Percentiles rank a stretch among this genome's conserved stretches.
Evolutionary conservation across 2,797 vertebrate genomes (phyloP).

Genomic region (Sebastiscus tertius): DNA sequence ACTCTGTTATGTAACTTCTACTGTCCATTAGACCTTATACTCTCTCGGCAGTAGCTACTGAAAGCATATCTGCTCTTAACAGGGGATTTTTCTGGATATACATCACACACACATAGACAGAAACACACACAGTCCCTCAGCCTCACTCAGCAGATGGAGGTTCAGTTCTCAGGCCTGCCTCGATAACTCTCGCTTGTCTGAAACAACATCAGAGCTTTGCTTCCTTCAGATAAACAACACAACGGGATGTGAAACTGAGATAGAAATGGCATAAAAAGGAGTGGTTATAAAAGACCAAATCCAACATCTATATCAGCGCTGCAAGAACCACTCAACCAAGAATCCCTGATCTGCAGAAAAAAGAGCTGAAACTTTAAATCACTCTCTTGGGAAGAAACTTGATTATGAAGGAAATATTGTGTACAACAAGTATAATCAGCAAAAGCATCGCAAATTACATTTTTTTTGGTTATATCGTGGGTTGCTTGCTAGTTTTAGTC

Average conservation of each 20-base stretch:
- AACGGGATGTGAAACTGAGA: neutral
- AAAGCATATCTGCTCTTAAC: slow-evolving; percentile 29
- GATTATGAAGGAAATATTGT: slow-evolving; percentile 14
- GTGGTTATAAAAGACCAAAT: neutral
- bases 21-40: slow-evolving; percentile 29
- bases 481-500: neutral
- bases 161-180: slow-evolving; percentile 23
- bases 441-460: neutral
- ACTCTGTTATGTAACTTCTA: slow-evolving; percentile 36
- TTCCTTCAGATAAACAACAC: neutral
- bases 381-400: neutral
- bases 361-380: neutral
- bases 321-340: neutral
- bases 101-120: slow-evolving; percentile 18
- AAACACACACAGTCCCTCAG: neutral
- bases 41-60: neutral
- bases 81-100: slow-evolving; percentile 49
- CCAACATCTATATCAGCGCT: neutral
- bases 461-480: neutral
- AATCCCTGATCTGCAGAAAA: slow-evolving; percentile 2
- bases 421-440: neutral
- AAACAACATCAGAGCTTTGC: slow-evolving; percentile 19
- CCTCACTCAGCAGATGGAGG: slow-evolving; percentile 31
- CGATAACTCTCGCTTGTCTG: slow-evolving; percentile 5
- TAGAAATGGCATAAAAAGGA: neutral